Base-by-base conservation (phyloP, 2,888 invertebrate species). In the Spisula solida region DNA sequence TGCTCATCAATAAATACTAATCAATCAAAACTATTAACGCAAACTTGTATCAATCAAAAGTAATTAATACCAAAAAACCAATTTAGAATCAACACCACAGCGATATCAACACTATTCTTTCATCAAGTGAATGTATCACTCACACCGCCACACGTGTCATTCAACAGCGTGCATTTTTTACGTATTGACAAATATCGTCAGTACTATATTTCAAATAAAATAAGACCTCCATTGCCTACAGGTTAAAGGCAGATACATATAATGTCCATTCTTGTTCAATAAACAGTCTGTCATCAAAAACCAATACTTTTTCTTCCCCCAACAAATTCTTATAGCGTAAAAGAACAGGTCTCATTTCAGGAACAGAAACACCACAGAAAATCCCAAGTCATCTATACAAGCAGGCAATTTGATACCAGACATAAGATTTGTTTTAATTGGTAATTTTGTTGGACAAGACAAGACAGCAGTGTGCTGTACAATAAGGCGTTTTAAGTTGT, bases 381-480 rank as follows among this genome's bases (percentile, higher is more conserved):
- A 75, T 75, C 18, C 34, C 10, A 34, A 31, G 34, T 31, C 75
- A 75, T 75, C 34, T 34, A 31, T 75, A 75, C 34, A 0, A 51
- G 25, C 20, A 47, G 16, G 78, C 75, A 48, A 83, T 51, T 51
- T 31, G 75, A 75, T 83, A 16, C 20, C 10, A 78, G 85, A 55
- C 85, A 79, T 51, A 85, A 87, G 85, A 85, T 70, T 81, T 82
- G 41, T 80, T 90, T 91, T 91, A 91, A 91, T 91, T 91, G 91
- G 82, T 85, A 88, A 88, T 86, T 90, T 88, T 84, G 81, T 48
- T 34, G 75, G 75, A 75, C 75, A 75, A 70, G 70, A 70, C 56
- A 56, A 66, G 60, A 75, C 60, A 60, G 18, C 75, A 31, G 25
- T 31, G 34, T 31, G 34, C 75, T 31, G 75, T 31, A 41, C 41